These are phyloP conservation scores for Fundulus diaphanus DNA, from an alignment of 2,797 vertebrate genomes.

Conservation along the genomic window DNA sequence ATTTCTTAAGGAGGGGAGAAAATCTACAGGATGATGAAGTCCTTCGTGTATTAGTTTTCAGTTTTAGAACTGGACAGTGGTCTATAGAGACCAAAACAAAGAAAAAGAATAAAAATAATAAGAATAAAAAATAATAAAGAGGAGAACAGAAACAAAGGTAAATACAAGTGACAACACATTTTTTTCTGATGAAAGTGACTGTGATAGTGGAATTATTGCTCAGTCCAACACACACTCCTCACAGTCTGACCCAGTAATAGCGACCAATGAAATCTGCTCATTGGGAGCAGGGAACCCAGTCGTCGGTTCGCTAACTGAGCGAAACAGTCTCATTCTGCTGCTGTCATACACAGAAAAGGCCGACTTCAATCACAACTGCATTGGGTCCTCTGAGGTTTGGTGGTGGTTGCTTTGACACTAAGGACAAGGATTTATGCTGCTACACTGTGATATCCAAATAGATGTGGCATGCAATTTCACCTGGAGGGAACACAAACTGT, in stretches of 20 bases:
- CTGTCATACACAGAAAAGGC: slow-evolving; percentile 71
- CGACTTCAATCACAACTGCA: slow-evolving; percentile 56
- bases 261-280: slow-evolving; percentile 75
- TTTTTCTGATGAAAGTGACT: slow-evolving; percentile 70
- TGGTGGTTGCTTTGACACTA: slow-evolving; percentile 35
- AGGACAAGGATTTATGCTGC: slow-evolving; percentile 57
- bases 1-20: background rate
- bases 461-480: slow-evolving; percentile 70
- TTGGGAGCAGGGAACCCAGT: slow-evolving; percentile 61
- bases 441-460: slow-evolving; percentile 42
- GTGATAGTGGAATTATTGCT: slow-evolving; percentile 78
- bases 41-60: background rate
- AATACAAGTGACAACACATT: slow-evolving; percentile 8
- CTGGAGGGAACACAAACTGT: slow-evolving; percentile 53
- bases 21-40: background rate
- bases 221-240: slow-evolving; percentile 73
- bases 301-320: slow-evolving; percentile 62
- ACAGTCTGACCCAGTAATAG: slow-evolving; percentile 66
- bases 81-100: background rate
- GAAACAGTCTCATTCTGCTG: slow-evolving; percentile 70
- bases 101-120: no score
- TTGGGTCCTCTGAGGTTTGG: slow-evolving; percentile 29
- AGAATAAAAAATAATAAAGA: no score
- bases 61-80: background rate
- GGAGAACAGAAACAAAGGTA: slow-evolving; percentile 18